Base-by-base conservation (phyloP, 2,797 vertebrate species). In the Rousettus madagascariensis region DNA sequence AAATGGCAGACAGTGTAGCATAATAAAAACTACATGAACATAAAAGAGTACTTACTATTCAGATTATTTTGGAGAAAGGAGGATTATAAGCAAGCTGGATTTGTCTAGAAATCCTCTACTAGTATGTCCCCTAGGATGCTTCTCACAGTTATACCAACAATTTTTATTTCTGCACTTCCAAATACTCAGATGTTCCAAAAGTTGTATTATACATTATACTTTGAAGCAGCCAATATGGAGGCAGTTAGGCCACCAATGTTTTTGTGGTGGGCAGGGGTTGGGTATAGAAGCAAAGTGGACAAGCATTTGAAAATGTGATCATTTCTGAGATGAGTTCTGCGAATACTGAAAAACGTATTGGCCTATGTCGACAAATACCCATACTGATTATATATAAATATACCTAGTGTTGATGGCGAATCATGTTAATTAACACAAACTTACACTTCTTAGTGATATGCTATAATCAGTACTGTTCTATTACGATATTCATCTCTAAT, bases 401-500 rank as follows among this genome's bases (percentile, higher is more conserved):
- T 26, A 72, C 65, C 20, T 16, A 80, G 53, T 68, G 59, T 51
- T 89, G 30, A 74, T 75, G 74, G 65, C 1, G 11, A 92, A 57
- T 84, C 51, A 13, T 53, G 51, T 90, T 89, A 90, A 95, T 96
- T 95, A 95, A 90, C 71, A 84, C 30, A 90, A 88, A 65, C 66
- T n/a, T 71, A 46, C 19, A 63, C 61, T 95, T 88, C 84, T 80
- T 66, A n/a, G 72, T 89, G 74, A 86, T 79, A 79, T 61, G 36
- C 86, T 96, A 24, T 1, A 6, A 90, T 97, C 92, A 77, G 46
- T 94, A 57, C 51, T 51, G 53, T 83, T 94, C 92, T 95, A 75
- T 94, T 95, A 88, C 20, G 49, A 94, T 84, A 97, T 13, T 90
- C 82, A 88, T 94, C 82, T 96, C 86, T 90, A 86, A 93, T 95